Evolutionary conservation across 2,113 vertebrate species (phyloP), one percentile per base, ranked within the genome.

Genomic region (Clinocottus analis): DNA sequence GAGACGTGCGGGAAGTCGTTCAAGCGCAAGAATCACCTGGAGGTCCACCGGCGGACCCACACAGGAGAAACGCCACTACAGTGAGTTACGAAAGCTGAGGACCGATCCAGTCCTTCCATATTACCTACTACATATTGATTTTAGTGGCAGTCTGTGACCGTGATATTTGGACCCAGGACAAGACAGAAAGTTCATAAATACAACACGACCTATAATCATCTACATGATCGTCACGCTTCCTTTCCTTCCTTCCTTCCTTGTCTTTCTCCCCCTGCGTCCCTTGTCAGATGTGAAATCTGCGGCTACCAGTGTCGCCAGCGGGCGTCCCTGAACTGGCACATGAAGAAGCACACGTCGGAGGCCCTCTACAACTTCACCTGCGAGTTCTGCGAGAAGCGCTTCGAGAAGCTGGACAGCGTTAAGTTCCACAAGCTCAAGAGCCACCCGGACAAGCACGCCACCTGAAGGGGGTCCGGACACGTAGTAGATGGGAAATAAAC

Each of bases 281-380:
- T 56, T 4, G 0, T 5, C 89, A 98, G 97, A 90, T 98, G 97
- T 55, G 96, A 99, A 91, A 96, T 98, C 83, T 98, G 97, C 7
- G 97, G 97, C 35, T 99, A 96, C 91, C 97, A 98, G 91, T 98
- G 97, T 90, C 94, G 97, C 8, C 97, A 98, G 91, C 94, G 97
- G 0, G 96, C 97, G 0, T 99, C 97, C 0, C 95, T 99, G 23
- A 99, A 97, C 86, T 99, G 97, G 97, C 97, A 99, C 92, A 99
- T 98, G 97, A 96, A 96, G 94, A 97, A 97, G 41, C 97, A 99
- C 88, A 96, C 93, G 0, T 89, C 95, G 0, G 96, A 97, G 53
- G 94, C 96, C 7, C 96, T 96, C 82, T 98, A 96, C 93, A 97
- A 96, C 92, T 98, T 96, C 94, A 96, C 96, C 21, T 98, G 97